Percentiles rank a stretch among this genome's conserved stretches.
Conservation (phyloP, 2,797 vertebrate genomes). For the Acropternis orthonyx region DNA sequence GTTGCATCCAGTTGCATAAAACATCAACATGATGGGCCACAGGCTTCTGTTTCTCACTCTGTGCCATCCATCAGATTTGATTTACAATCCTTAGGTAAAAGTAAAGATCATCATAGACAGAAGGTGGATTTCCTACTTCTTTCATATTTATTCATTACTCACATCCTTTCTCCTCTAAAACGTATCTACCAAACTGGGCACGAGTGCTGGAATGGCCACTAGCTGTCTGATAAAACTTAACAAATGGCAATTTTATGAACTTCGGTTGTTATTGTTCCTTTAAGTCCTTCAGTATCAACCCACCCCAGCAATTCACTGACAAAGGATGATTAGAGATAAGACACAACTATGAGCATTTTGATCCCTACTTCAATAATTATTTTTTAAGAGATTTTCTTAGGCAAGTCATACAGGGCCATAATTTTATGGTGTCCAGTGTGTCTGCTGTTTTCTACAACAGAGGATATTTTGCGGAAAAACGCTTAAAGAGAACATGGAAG, state of each 20-base stretch:
- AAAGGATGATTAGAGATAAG: constrained; percentile 14
- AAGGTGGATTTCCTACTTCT: neutral
- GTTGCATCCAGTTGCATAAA: neutral
- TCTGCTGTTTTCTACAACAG: neutral
- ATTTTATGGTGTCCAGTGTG: neutral
- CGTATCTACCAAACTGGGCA: neutral
- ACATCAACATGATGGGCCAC: neutral
- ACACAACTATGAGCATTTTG: neutral
- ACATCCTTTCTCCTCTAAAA: neutral
- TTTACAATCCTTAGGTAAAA: neutral
- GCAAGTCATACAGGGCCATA: neutral
- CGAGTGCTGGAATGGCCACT: neutral
- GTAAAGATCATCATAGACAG: neutral
- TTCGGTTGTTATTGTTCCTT: constrained; percentile 18
- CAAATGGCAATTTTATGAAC: neutral
- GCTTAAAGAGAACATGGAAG: neutral
- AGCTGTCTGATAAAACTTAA: neutral
- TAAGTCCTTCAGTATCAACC: neutral
- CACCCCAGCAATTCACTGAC: neutral
- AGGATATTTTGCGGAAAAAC: neutral
- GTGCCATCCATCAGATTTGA: neutral
- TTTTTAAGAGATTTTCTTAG: neutral
- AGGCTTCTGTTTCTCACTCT: neutral
- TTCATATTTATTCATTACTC: neutral
- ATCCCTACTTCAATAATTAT: neutral